Evolutionary conservation across 1,140 invertebrate genomes (phyloP).

Genomic region (Sycophila sp.): DNA sequence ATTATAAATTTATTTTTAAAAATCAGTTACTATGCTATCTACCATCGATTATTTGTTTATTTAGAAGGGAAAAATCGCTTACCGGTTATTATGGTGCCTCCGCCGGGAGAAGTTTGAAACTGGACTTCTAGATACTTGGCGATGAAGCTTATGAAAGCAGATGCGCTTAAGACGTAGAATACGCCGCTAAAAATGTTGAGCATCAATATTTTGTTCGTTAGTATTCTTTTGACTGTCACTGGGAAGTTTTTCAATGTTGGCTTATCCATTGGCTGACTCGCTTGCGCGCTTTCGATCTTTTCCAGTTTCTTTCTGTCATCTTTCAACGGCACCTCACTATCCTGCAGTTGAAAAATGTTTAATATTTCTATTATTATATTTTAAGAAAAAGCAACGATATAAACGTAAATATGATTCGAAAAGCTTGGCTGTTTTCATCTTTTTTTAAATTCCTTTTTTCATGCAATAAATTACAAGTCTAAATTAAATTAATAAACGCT

Average conservation of each 20-base stretch:
- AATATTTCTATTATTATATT: too few relatives aligned
- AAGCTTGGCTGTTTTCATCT: too few relatives aligned
- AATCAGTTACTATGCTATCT: neutral
- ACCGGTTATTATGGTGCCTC: conserved; percentile 73
- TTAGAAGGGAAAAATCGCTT: conserved; percentile 7
- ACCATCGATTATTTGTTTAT: neutral
- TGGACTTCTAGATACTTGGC: conserved; percentile 79
- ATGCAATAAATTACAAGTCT: too few relatives aligned
- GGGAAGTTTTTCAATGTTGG: conserved; percentile 68
- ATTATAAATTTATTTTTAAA: neutral
- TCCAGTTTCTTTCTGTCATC: conserved; percentile 27
- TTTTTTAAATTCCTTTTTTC: too few relatives aligned
- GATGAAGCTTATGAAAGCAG: conserved; percentile 76
- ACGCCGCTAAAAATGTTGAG: conserved; percentile 70
- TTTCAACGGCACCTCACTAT: conserved; percentile 52
- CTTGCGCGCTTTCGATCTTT: neutral
- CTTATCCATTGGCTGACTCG: neutral
- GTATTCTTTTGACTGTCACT: conserved; percentile 68
- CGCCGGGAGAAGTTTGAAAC: conserved; percentile 72
- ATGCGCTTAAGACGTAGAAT: conserved; percentile 73
- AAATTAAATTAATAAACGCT: neutral
- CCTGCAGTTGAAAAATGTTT: conserved; percentile 35
- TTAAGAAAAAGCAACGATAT: too few relatives aligned
- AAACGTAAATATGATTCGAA: too few relatives aligned
- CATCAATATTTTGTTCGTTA: conserved; percentile 71